These are phyloP conservation scores for Echiichthys vipera DNA, from an alignment of 2,797 vertebrate species.

Conservation along the genomic window DNA sequence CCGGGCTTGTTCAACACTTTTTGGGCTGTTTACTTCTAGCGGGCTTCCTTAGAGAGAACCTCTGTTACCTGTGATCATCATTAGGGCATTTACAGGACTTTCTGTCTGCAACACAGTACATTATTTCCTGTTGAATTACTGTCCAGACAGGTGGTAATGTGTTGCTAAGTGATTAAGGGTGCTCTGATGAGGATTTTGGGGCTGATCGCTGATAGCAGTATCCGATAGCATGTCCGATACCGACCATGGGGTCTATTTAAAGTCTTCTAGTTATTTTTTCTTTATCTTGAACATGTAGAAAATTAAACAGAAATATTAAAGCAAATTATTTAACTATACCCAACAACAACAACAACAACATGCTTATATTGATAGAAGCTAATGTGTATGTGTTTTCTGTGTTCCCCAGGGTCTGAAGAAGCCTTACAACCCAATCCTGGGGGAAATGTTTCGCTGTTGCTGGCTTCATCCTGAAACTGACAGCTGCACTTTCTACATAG, in stretches of 20 bases:
- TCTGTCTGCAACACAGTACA: not conserved
- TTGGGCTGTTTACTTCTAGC: not conserved
- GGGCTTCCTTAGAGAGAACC: not conserved
- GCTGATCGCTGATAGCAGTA: no score
- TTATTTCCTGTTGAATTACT: conserved; percentile 4
- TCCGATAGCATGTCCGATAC: no score
- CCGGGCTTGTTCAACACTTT: conserved; percentile 27
- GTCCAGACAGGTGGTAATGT: not conserved
- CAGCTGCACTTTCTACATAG: conserved; percentile 97
- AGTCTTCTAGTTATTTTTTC: no score
- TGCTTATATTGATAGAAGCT: not conserved
- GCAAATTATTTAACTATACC: no score
- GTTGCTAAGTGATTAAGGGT: not conserved
- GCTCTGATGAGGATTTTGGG: no score
- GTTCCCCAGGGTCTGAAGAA: conserved; percentile 94
- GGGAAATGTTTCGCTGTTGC: conserved; percentile 96
- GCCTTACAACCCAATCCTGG: conserved; percentile 96
- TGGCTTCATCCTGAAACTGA: conserved; percentile 94
- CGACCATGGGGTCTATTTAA: no score
- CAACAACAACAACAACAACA: no score
- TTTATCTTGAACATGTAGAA: no score
- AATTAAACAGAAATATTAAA: no score
- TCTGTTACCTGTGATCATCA: not conserved
- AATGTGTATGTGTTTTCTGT: conserved; percentile 20
- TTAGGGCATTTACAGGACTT: not conserved